phyloP scores from a whole-genome alignment of 2,797 vertebrate genomes.

The Glyptemys insculpta region DNA sequence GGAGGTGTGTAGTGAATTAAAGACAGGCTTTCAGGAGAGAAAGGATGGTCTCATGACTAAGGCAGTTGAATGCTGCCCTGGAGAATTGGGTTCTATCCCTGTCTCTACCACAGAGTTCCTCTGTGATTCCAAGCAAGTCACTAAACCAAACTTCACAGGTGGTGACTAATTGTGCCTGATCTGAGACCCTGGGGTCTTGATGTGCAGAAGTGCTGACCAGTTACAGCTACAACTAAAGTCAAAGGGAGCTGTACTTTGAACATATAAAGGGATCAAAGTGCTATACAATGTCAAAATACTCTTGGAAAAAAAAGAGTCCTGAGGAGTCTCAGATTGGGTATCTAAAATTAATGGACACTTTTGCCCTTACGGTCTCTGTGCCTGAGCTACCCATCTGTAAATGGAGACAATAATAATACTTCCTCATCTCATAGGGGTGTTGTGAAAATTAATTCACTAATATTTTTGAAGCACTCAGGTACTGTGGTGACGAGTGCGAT shows the following conservation, averaged over 20 bases:
- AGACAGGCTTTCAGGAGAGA: neutral
- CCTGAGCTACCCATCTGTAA: neutral
- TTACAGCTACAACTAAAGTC: neutral
- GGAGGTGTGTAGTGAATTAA: neutral
- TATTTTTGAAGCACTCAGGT: neutral
- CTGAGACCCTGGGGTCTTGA: neutral
- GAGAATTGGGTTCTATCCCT: neutral
- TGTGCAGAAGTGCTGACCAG: neutral
- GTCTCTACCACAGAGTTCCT: neutral
- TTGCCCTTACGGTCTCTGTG: neutral
- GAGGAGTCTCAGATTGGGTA: neutral
- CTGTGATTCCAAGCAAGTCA: neutral
- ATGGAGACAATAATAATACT: neutral
- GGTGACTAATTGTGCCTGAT: neutral
- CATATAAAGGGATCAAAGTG: neutral
- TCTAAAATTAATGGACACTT: neutral
- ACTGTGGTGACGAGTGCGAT: neutral
- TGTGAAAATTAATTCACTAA: constrained; percentile 24
- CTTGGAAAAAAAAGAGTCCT: neutral
- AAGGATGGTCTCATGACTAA: neutral
- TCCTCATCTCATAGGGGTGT: neutral
- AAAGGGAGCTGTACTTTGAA: neutral
- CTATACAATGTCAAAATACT: neutral
- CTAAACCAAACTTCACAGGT: neutral
- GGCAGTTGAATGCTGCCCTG: neutral